These are phyloP conservation scores for Meiosimyza platycephala DNA, from an alignment of 2,888 invertebrate genomes.

Conservation along the genomic window DNA sequence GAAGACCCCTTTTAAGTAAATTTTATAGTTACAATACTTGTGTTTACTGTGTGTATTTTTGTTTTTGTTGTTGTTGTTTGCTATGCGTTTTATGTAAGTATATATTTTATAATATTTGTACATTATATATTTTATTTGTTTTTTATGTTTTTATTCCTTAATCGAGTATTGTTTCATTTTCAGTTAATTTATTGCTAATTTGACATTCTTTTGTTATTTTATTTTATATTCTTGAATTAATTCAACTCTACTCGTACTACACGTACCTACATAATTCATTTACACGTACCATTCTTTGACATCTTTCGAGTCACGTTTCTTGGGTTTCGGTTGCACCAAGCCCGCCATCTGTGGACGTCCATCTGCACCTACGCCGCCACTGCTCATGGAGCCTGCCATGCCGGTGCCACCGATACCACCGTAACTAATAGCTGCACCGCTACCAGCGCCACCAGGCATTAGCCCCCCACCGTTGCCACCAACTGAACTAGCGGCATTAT, in stretches of 20 bases:
- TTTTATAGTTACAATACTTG: too few relatives aligned
- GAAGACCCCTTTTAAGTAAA: too few relatives aligned
- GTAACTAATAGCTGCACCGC: conserved; percentile 61
- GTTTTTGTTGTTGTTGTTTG: conserved; percentile 35
- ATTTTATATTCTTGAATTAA: conserved; percentile 15
- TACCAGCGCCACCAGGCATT: conserved; percentile 36
- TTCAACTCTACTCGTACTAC: background rate
- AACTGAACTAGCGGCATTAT: conserved; percentile 41
- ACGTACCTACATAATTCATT: conserved; percentile 50
- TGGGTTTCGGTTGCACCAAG: conserved; percentile 69
- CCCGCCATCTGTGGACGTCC: conserved; percentile 66
- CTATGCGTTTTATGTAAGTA: conserved; percentile 17
- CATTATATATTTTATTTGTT: conserved; percentile 34
- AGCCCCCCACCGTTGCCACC: conserved; percentile 28
- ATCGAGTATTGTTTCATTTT: conserved; percentile 31
- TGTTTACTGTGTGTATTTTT: conserved; percentile 34
- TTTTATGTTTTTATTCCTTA: conserved; percentile 32
- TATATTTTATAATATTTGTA: conserved; percentile 37
- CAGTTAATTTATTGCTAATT: conserved; percentile 58
- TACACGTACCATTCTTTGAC: conserved; percentile 98
- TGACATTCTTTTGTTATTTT: conserved; percentile 49
- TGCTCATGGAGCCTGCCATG: conserved; percentile 51
- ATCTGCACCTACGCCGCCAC: conserved; percentile 59
- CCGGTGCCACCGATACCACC: conserved; percentile 45
- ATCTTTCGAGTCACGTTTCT: conserved; percentile 85